Conservation (phyloP, 2,888 invertebrate genomes). For the Melanostoma mellinum region DNA sequence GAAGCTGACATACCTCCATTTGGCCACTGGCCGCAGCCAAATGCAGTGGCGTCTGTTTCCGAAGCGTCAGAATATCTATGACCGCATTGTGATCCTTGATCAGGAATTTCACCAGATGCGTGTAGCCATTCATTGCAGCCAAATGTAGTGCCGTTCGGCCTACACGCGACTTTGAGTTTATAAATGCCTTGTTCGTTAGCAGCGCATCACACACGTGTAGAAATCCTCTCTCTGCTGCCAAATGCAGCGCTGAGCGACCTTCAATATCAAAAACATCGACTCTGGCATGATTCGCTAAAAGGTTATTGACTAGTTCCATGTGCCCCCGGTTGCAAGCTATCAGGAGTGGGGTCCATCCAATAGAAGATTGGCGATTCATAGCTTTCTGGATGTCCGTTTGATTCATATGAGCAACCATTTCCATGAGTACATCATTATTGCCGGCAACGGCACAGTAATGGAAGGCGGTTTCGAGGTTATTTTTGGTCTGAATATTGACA, state of each 20-base stretch:
- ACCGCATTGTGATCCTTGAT: conserved; percentile 97
- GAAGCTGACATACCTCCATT: conserved; percentile 95
- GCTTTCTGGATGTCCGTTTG: conserved; percentile 95
- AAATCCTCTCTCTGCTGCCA: conserved; percentile 97
- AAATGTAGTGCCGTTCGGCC: conserved; percentile 98
- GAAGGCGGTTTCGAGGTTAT: conserved; percentile 95
- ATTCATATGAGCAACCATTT: conserved; percentile 96
- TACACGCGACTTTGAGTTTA: conserved; percentile 98
- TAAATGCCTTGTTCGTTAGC: conserved; percentile 97
- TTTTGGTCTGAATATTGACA: conserved; percentile 91
- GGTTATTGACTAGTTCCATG: conserved; percentile 94
- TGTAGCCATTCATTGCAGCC: conserved; percentile 97
- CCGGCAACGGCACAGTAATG: conserved; percentile 97
- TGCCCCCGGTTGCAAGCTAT: conserved; percentile 98
- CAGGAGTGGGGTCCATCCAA: conserved; percentile 98
- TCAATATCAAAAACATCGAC: conserved; percentile 99
- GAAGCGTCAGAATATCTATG: conserved; percentile 96
- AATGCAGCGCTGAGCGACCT: conserved; percentile 95
- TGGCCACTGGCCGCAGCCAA: conserved; percentile 98
- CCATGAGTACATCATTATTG: conserved; percentile 96
- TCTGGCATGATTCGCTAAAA: conserved; percentile 96
- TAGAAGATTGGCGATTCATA: conserved; percentile 95
- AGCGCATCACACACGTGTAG: conserved; percentile 94
- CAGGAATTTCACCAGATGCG: conserved; percentile 93
- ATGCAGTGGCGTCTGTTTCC: conserved; percentile 98